Evolutionary conservation across 2,888 invertebrate species (phyloP), one percentile per base, ranked within the genome.

Genomic region (Furcula furcula): DNA sequence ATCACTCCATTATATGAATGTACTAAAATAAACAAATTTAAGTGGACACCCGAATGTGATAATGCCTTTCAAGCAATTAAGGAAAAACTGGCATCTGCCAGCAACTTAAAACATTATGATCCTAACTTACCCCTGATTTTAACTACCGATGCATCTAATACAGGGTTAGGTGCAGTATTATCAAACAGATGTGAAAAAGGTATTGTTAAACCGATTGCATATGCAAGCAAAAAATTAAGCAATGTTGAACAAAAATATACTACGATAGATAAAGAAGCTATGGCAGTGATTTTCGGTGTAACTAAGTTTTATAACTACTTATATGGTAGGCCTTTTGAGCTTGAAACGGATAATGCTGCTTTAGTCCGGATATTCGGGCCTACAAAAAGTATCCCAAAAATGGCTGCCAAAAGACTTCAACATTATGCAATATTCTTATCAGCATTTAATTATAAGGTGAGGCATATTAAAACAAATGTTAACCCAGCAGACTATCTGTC

Each of bases 371-470:
- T 70, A 30, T 67, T 68, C 41, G 47, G 52, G 1, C 59, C 59
- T 0, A 59, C 40, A 7, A 63, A 63, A 31, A 37, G 59, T 9
- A 60, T 64, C n/a, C 63, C 66, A 29, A 44, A 52, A 36, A 59
- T 67, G 56, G 57, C 65, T 7, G 62, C 65, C 0, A 65, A 55
- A 26, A 11, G 53, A 6, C 10, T 50, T 7, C 53, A 55, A 26
- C 46, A 57, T 29, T 57, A 41, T 27, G 36, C 50, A 4, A 51
- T 50, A 10, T 57, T 53, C 21, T 31, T 57, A 7, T 43, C 46
- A 9, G 33, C 21, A 10, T 33, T 33, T 21, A 21, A 27, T 33
- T 33, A 25, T 14, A 7, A 13, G 13, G n/a, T 25, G 3, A 2
- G n/a, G 7, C n/a, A 25, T n/a, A 25, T 12, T 7, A 25, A 13